phyloP scores from a whole-genome alignment of 2,113 vertebrate genomes.

The Tauraco erythrolophus region DNA sequence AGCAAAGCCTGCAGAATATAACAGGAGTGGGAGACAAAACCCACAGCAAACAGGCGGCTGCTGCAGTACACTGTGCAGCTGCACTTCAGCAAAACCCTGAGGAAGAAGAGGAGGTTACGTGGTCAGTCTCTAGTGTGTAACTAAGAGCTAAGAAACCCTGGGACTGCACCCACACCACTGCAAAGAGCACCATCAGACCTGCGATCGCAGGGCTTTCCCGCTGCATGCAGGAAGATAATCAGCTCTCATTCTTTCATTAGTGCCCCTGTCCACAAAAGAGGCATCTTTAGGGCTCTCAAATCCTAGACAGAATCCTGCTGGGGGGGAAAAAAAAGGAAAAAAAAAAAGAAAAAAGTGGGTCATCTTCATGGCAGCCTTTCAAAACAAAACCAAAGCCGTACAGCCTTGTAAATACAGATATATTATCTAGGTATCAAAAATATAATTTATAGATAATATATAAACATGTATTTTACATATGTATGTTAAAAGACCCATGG shows the following conservation, averaged over 20 bases:
- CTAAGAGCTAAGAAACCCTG: background rate
- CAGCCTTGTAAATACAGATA: background rate
- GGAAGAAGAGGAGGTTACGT: background rate
- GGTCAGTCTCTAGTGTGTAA: background rate
- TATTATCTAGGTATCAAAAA: background rate
- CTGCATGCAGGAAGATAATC: background rate
- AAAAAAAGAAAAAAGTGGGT: background rate
- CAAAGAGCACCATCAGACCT: background rate
- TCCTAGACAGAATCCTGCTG: background rate
- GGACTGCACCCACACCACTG: background rate
- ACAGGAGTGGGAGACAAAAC: background rate
- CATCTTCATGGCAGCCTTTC: background rate
- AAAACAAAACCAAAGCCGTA: background rate
- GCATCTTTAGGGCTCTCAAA: background rate
- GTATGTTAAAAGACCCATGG: background rate
- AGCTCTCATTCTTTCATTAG: background rate
- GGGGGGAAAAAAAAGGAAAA: accelerated
- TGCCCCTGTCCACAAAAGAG: background rate
- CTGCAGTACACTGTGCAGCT: accelerated
- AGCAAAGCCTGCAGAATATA: background rate
- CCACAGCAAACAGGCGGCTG: background rate
- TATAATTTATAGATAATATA: background rate
- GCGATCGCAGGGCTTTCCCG: background rate
- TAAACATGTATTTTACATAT: background rate
- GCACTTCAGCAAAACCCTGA: background rate